Percentiles rank a stretch among this genome's conserved stretches.
These are phyloP conservation scores for Hylomyscus alleni DNA, from an alignment of 2,797 vertebrate genomes.

Conservation along the genomic window DNA sequence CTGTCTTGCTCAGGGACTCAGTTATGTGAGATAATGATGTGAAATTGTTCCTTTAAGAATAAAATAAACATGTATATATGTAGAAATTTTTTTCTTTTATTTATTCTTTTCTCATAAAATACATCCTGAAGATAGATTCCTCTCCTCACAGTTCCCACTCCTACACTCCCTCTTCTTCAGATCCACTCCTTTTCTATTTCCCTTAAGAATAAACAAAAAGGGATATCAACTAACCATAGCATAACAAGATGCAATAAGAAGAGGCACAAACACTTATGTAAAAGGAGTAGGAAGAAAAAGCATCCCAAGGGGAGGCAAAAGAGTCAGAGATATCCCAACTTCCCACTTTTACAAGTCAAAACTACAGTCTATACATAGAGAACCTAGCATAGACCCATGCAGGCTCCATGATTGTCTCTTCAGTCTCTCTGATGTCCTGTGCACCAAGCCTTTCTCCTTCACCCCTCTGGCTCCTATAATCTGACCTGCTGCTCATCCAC, in stretches of 20 bases:
- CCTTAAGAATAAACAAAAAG: neutral
- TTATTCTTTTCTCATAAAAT: neutral
- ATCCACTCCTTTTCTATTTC: neutral
- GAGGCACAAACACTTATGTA: neutral
- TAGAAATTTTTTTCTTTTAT: neutral
- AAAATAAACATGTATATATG: neutral
- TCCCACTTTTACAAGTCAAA: neutral
- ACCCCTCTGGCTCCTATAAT: neutral
- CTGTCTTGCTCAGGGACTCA: neutral
- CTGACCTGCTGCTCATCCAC: neutral
- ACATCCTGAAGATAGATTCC: fast-evolving
- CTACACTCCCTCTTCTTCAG: neutral
- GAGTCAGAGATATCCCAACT: neutral
- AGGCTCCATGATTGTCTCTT: neutral
- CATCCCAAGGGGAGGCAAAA: neutral
- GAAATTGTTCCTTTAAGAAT: neutral
- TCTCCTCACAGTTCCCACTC: neutral
- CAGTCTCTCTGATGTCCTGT: too few species aligned
- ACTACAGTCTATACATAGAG: neutral
- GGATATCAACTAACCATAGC: neutral
- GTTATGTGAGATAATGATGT: neutral
- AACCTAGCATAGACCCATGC: too few species aligned
- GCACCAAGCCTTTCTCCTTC: neutral
- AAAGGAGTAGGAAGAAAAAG: neutral
- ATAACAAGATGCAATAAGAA: neutral